Conservation (phyloP, 2,888 invertebrate species). For the Silvanus unidentatus region DNA sequence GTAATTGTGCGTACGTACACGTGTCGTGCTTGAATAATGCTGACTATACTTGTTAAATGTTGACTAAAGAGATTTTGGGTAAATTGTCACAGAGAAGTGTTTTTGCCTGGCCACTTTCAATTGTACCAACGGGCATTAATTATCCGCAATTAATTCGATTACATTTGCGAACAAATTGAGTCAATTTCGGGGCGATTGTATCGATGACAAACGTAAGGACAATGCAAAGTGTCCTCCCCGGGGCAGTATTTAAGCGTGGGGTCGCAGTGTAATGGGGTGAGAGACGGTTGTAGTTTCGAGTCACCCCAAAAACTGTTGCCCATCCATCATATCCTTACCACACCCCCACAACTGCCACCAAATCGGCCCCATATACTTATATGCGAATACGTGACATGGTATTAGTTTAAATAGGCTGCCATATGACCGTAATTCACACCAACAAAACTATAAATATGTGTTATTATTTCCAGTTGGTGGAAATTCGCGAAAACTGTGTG, state of each 20-base stretch:
- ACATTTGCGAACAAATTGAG: slow-evolving; percentile 26
- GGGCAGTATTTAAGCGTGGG: slow-evolving; percentile 24
- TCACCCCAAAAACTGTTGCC: slow-evolving; percentile 26
- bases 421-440: slow-evolving; percentile 8
- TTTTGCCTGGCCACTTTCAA: too few species aligned
- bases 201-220: slow-evolving; percentile 29
- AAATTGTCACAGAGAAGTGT: too few species aligned
- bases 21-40: too few species aligned
- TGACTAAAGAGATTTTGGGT: too few species aligned
- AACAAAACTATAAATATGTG: not conserved
- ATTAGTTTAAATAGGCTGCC: slow-evolving; percentile 8
- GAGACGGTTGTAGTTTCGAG: slow-evolving; percentile 25
- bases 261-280: slow-evolving; percentile 20
- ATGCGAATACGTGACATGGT: not conserved
- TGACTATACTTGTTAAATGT: too few species aligned
- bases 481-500: too few species aligned
- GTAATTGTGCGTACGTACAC: too few species aligned
- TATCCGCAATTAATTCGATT: too few species aligned
- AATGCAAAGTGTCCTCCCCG: slow-evolving; percentile 27
- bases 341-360: slow-evolving; percentile 39
- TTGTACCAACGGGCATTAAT: too few species aligned
- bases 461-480: too few species aligned
- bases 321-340: slow-evolving; percentile 38
- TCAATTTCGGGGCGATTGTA: slow-evolving; percentile 31
- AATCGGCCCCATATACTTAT: slow-evolving; percentile 23